These are phyloP conservation scores for Enteromius radiatus DNA, from an alignment of 2,797 vertebrate genomes.

Conservation along the genomic window DNA sequence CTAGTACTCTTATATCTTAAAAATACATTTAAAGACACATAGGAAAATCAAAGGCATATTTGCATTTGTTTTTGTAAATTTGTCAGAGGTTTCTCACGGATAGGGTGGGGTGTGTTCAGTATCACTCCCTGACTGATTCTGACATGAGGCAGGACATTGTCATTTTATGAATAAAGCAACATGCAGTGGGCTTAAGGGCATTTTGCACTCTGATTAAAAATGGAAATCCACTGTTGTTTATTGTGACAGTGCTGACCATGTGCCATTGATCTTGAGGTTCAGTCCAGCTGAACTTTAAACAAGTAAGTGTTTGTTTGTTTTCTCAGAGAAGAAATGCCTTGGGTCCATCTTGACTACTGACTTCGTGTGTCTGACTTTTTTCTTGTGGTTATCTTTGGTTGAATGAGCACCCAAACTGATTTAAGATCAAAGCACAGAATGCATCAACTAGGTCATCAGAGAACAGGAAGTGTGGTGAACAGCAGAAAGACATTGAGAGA, in stretches of 20 bases:
- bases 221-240: not conserved
- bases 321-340: not conserved
- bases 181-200: not conserved
- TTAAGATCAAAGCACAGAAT: slow-evolving; percentile 5
- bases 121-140: not conserved
- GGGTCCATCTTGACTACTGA: not conserved
- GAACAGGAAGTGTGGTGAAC: slow-evolving; percentile 16
- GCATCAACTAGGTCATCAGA: slow-evolving; percentile 8
- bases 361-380: not conserved
- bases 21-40: slow-evolving; percentile 14
- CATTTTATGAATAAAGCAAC: not conserved
- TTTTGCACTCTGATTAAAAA: not conserved
- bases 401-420: not conserved
- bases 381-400: not conserved
- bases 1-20: not conserved
- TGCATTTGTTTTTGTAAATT: slow-evolving; percentile 23
- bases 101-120: not conserved
- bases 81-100: not conserved
- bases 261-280: not conserved
- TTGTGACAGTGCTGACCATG: not conserved
- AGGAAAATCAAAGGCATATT: slow-evolving; percentile 4
- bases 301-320: not conserved
- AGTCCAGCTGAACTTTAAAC: not conserved
- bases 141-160: not conserved
- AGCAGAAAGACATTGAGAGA: slow-evolving; percentile 26